Evolutionary conservation across 92 coral and sea anemone species (phyloP).

Genomic region (Palythoa caribaeorum): DNA sequence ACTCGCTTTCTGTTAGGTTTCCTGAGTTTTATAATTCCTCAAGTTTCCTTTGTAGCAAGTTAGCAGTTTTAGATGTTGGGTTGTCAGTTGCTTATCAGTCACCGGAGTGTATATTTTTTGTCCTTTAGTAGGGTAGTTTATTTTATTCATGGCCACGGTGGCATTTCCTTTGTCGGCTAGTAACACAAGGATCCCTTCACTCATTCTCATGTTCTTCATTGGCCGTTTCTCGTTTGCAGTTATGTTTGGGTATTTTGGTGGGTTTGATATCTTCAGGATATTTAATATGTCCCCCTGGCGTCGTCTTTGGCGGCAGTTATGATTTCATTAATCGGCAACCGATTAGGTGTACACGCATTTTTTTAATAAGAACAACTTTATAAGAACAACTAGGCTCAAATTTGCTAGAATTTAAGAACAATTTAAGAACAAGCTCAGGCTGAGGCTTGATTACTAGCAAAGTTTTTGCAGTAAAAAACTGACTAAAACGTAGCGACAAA

Average conservation of each 20-base stretch:
- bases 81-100: constrained; percentile 22
- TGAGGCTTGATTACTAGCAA: too few species aligned
- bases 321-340: too few species aligned
- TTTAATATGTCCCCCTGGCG: background rate
- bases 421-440: too few species aligned
- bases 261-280: background rate
- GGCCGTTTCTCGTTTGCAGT: background rate
- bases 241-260: background rate
- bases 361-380: too few species aligned
- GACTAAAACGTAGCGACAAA: too few species aligned
- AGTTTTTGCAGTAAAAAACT: too few species aligned
- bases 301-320: background rate
- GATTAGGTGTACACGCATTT: too few species aligned
- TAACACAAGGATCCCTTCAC: background rate
- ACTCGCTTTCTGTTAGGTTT: constrained; percentile 21
- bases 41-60: constrained; percentile 15
- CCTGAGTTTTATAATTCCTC: background rate
- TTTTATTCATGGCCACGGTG: background rate
- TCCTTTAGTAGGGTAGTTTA: constrained; percentile 17
- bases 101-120: background rate
- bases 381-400: too few species aligned
- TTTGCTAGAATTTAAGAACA: too few species aligned
- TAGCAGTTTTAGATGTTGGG: constrained; percentile 29
- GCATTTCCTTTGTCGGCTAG: constrained; percentile 34
- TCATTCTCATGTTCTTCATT: background rate